A percentile compares a stretch with the other conserved stretches of the same genome.
These are phyloP conservation scores for Dryococelus australis DNA, from an alignment of 2,888 invertebrate species.

Conservation along the genomic window DNA sequence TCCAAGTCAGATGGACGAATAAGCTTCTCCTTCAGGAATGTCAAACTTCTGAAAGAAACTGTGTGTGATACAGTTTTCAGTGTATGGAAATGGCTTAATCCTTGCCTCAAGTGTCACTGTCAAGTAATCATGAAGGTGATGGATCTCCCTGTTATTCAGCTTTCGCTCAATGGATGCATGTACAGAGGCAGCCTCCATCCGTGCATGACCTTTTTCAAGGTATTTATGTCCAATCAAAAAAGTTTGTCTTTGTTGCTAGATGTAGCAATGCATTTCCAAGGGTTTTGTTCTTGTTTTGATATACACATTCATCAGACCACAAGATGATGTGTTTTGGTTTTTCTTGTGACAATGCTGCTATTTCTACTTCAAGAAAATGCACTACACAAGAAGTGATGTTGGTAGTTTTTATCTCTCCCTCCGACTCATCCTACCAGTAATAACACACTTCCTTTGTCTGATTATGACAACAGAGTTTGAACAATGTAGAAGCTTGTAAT, in stretches of 20 bases:
- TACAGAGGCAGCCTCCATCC: constrained; percentile 17
- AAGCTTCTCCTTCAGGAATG: background rate
- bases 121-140: constrained; percentile 1
- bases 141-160: background rate
- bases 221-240: background rate
- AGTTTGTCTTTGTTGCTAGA: background rate
- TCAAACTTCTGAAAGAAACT: background rate
- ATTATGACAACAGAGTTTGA: background rate
- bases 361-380: background rate
- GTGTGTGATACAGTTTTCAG: background rate
- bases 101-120: constrained; percentile 16
- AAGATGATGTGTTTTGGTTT: background rate
- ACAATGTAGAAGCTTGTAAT: background rate
- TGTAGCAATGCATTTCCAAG: background rate
- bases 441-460: background rate
- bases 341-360: background rate
- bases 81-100: constrained; percentile 13
- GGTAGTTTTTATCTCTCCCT: background rate
- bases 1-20: background rate
- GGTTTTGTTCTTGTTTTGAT: background rate
- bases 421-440: background rate
- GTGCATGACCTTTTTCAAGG: background rate
- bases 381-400: background rate
- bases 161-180: background rate
- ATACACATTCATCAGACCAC: background rate